phyloP scores from a whole-genome alignment of 2,797 vertebrate genomes.

The Mallotus villosus region DNA sequence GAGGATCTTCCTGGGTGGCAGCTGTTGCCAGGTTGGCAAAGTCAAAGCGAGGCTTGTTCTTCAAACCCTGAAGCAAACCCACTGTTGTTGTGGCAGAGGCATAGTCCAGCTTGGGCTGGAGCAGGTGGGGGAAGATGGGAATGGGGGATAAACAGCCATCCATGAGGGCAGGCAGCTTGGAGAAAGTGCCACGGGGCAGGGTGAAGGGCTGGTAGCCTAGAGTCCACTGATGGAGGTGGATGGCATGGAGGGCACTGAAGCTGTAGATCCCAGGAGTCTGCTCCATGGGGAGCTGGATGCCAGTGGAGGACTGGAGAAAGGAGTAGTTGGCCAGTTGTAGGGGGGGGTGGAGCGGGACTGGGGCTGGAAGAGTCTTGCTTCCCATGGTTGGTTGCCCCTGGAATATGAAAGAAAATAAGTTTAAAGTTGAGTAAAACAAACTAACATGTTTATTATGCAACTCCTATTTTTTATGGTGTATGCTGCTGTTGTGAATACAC shows the following conservation, averaged over 20 bases:
- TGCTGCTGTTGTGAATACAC: not conserved
- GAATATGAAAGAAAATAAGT: not conserved
- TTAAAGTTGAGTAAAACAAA: not conserved
- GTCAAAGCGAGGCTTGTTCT: constrained; percentile 94
- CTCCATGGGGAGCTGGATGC: constrained; percentile 88
- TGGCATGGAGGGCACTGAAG: constrained; percentile 92
- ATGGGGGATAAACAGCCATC: constrained; percentile 85
- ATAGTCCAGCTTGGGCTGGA: constrained; percentile 84
- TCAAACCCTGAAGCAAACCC: constrained; percentile 58
- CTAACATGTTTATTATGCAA: not conserved
- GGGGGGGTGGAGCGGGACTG: constrained; percentile 93
- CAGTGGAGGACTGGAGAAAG: constrained; percentile 90
- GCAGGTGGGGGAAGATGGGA: constrained; percentile 88
- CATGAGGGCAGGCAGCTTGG: constrained; percentile 84
- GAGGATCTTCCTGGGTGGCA: constrained; percentile 92
- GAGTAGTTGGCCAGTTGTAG: constrained; percentile 95
- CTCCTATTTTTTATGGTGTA: not conserved
- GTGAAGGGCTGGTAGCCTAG: constrained; percentile 90
- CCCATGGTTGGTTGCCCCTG: constrained; percentile 77
- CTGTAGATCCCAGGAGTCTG: constrained; percentile 91
- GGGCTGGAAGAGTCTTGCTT: constrained; percentile 94
- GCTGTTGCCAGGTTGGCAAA: constrained; percentile 95
- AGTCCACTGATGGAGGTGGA: constrained; percentile 97
- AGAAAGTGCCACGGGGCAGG: constrained; percentile 89
- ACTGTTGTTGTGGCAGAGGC: constrained; percentile 43